Conservation (phyloP, 2,113 vertebrate species). For the Cairina moschata region DNA sequence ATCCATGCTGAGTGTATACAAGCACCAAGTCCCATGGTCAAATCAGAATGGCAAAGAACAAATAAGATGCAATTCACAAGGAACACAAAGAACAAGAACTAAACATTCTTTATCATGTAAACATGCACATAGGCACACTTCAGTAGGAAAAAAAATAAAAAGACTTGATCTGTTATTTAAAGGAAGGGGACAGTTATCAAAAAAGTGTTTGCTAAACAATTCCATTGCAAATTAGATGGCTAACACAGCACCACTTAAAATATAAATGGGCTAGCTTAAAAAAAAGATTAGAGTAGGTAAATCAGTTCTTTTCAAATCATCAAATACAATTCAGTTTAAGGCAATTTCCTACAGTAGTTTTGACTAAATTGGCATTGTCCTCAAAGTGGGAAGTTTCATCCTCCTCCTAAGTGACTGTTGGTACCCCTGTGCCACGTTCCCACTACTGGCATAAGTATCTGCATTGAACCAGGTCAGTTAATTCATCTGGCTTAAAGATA, state of each 20-base stretch:
- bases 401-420: neutral
- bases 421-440: neutral
- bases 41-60: neutral
- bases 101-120: neutral
- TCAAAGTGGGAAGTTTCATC: neutral
- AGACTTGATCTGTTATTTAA: neutral
- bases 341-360: neutral
- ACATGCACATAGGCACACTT: neutral
- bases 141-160: neutral
- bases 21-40: neutral
- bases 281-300: neutral
- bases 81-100: neutral
- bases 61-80: neutral
- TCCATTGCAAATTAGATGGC: neutral
- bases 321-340: neutral
- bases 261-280: neutral
- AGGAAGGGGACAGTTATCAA: neutral
- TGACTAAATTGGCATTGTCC: neutral
- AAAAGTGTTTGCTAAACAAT: neutral
- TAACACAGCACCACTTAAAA: neutral
- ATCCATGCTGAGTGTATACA: neutral
- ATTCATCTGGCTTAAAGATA: neutral
- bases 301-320: neutral
- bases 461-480: neutral
- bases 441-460: neutral